Evolutionary conservation across 2,888 invertebrate genomes (phyloP).

Genomic region (Drosophila fulvimacula): DNA sequence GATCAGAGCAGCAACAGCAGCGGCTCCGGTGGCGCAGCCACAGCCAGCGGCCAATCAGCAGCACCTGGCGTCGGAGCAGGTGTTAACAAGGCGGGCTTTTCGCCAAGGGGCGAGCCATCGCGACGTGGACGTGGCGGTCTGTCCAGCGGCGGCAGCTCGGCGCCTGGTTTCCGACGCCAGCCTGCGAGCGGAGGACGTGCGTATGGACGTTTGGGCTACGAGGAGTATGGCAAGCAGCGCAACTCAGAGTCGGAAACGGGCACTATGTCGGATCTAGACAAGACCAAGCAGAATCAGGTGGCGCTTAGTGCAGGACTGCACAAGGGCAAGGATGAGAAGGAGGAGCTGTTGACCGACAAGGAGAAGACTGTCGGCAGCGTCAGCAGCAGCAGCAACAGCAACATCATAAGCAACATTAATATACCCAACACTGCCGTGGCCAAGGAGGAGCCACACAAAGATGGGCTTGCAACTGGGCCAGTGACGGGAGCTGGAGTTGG

Average conservation of each 20-base stretch:
- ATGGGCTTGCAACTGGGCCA: conserved; percentile 14
- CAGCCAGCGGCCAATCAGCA: conserved; percentile 31
- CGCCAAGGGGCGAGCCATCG: conserved; percentile 95
- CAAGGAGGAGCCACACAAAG: conserved; percentile 62
- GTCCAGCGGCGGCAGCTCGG: conserved; percentile 84
- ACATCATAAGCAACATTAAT: conserved; percentile 50
- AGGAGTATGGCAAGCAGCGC: conserved; percentile 76
- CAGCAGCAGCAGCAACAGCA: conserved; percentile 50
- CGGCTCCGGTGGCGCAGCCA: conserved; percentile 17
- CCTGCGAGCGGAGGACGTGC: conserved; percentile 51
- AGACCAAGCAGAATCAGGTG: conserved; percentile 88
- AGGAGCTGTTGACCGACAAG: conserved; percentile 54
- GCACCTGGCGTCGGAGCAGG: conserved; percentile 49
- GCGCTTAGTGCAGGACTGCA: conserved; percentile 88
- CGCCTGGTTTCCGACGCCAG: conserved; percentile 82
- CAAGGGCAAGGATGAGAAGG: conserved; percentile 72
- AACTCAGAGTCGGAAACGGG: conserved; percentile 80
- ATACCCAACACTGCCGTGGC: conserved; percentile 68
- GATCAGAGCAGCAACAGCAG: conserved; percentile 35
- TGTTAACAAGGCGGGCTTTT: conserved; percentile 89
- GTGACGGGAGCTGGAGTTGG: conserved; percentile 13
- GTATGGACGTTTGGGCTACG: conserved; percentile 77
- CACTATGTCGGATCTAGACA: conserved; percentile 86
- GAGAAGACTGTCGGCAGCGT: conserved; percentile 61
- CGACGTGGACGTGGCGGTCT: conserved; percentile 90